Conservation (phyloP, 2,888 invertebrate genomes). For the Prenolepis imparis region DNA sequence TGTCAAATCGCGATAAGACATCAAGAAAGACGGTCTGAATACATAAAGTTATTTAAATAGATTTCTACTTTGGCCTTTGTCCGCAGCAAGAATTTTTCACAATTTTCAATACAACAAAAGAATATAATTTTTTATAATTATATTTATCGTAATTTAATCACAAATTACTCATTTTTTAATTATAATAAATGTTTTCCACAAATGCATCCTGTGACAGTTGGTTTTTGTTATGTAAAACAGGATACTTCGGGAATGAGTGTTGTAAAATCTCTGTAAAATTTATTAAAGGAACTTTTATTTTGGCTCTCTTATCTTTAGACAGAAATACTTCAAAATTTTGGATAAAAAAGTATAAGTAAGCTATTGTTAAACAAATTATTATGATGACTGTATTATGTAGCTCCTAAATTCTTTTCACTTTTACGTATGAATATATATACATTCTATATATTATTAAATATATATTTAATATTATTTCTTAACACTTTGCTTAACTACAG, state of each 20-base stretch:
- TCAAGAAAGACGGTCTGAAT: background rate
- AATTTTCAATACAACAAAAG: background rate
- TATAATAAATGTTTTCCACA: background rate
- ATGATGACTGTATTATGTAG: slow-evolving; percentile 3
- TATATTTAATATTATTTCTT: slow-evolving; percentile 27
- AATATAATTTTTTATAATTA: background rate
- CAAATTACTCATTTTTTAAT: background rate
- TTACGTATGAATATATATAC: background rate
- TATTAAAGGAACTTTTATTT: background rate
- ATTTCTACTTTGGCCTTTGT: background rate
- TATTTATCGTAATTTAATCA: background rate
- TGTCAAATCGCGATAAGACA: background rate
- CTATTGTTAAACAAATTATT: background rate
- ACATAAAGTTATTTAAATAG: background rate
- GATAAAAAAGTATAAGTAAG: background rate
- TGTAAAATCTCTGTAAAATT: background rate
- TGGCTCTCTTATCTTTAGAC: background rate
- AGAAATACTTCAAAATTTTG: background rate
- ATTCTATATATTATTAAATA: slow-evolving; percentile 12
- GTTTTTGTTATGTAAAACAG: background rate
- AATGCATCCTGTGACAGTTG: background rate
- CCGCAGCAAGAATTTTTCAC: background rate
- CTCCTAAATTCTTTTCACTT: background rate
- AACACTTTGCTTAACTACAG: background rate
- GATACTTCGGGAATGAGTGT: background rate